Percentiles rank a stretch among this genome's conserved stretches.
Evolutionary conservation across 2,797 vertebrate species (phyloP).

Genomic region (Phalanger gymnotis): DNA sequence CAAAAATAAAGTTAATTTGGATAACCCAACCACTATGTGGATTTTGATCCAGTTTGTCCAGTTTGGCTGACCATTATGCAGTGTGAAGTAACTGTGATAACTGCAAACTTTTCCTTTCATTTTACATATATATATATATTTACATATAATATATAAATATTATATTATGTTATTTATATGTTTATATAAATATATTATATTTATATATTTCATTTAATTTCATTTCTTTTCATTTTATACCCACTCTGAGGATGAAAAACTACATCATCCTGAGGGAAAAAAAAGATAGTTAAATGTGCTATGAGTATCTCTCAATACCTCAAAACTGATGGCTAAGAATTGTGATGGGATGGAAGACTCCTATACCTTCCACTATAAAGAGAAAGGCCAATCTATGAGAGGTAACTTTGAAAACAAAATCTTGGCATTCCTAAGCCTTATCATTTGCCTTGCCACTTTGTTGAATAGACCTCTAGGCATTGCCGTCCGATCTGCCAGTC

Average conservation of each 20-base stretch:
- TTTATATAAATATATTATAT: too few relatives aligned
- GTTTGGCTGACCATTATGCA: conserved; percentile 26
- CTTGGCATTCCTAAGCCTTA: background rate
- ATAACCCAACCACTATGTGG: conserved; percentile 20
- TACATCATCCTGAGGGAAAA: background rate
- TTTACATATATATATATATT: too few relatives aligned
- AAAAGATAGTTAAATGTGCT: background rate
- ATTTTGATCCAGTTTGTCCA: conserved; percentile 20
- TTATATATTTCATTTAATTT: too few relatives aligned
- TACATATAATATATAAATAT: too few relatives aligned
- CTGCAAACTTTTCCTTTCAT: conserved; percentile 19
- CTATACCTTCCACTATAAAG: conserved; percentile 1
- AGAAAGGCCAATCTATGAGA: conserved; percentile 3
- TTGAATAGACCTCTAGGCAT: background rate
- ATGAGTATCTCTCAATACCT: conserved; percentile 16
- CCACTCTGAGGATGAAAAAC: conserved; percentile 29
- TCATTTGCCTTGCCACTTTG: background rate
- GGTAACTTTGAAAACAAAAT: conserved; percentile 26
- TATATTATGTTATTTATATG: too few relatives aligned
- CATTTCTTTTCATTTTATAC: too few relatives aligned
- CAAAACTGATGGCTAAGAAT: conserved; percentile 37
- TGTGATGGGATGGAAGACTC: conserved; percentile 15
- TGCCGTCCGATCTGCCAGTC: background rate
- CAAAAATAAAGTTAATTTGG: background rate
- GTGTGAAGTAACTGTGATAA: conserved; percentile 47